Evolutionary conservation across 2,888 invertebrate genomes (phyloP), one percentile per base, ranked within the genome.

Genomic region (Drosophila nr. perissopoda): DNA sequence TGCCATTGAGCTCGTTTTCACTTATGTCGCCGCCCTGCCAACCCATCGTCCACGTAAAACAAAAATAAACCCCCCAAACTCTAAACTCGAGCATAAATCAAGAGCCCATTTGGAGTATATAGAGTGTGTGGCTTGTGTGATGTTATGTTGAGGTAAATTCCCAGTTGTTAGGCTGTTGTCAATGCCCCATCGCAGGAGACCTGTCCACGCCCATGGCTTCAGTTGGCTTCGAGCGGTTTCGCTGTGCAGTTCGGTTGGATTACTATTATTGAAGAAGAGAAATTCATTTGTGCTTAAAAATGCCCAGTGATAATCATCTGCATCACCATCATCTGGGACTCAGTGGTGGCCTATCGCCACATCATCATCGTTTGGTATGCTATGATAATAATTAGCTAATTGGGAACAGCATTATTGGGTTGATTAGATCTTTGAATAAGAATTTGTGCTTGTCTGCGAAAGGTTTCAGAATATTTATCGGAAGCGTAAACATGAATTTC

Each of bases 331-430:
- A 89, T 56, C 74, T 87, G 69, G 85, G 84, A 34, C 76, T 79
- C n/a, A 76, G 79, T 48, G 72, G 79, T 25, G 91, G 89, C 57
- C 60, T 92, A 31, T 93, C 93, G 27, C 92, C 92, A 25, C 92
- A 92, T 83, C 93, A 92, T 86, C 91, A 91, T 81, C 91, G 92
- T 80, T 84, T 91, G 89, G 93, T 93, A 90, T 69, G 81, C 21
- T 16, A 53, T 16, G 5, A 16, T n/a, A 52, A 16, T 16, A n/a
- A 8, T 31, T 13, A 52, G 13, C 21, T 31, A 21, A 21, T 33
- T 33, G 8, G 4, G 4, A 13, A 13, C 13, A 42, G 13, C 1
- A 13, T 3, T 21, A 7, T 21, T 21, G 1, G 7, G 46, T 4
- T 46, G 46, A 46, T 46, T 7, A 7, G 7, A 42, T 21, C 3